A percentile compares a stretch with the other conserved stretches of the same genome.
Evolutionary conservation across 1,140 invertebrate genomes (phyloP).

Genomic region (Nixonia krombeini): DNA sequence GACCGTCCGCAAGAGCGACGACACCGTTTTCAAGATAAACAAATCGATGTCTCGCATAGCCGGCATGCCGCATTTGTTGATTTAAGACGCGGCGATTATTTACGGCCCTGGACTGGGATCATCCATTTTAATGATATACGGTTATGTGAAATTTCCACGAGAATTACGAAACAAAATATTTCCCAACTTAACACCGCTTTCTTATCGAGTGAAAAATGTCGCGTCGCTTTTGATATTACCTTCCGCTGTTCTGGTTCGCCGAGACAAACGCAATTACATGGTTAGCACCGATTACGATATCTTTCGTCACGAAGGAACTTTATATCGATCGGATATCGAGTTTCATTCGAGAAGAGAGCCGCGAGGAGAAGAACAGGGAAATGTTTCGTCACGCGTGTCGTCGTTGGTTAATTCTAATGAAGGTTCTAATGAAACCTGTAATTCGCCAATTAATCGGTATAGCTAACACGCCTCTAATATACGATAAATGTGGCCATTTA

Average conservation of each 20-base stretch:
- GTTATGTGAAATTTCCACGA: conserved; percentile 22
- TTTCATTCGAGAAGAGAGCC: no score
- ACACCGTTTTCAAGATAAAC: conserved; percentile 39
- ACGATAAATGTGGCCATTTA: conserved; percentile 41
- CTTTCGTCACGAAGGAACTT: no score
- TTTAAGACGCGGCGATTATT: conserved; percentile 47
- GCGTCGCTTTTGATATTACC: no score
- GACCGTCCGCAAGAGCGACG: conserved; percentile 30
- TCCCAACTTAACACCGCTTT: no score
- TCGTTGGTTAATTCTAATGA: neutral
- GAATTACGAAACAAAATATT: conserved; percentile 37
- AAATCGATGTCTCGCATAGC: conserved; percentile 45
- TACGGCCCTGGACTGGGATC: conserved; percentile 35
- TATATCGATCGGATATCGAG: no score
- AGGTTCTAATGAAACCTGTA: conserved; percentile 35
- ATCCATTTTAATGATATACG: conserved; percentile 48
- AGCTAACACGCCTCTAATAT: conserved; percentile 34
- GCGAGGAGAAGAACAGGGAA: no score
- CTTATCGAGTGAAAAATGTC: no score
- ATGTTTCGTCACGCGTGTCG: no score
- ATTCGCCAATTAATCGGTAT: conserved; percentile 38
- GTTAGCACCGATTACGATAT: no score
- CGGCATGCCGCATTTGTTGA: conserved; percentile 39
- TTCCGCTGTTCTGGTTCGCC: no score
- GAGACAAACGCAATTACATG: no score